Conservation (phyloP, 30 jellyfish, hydroid and myxozoan species). For the Aurelia coerulea region DNA sequence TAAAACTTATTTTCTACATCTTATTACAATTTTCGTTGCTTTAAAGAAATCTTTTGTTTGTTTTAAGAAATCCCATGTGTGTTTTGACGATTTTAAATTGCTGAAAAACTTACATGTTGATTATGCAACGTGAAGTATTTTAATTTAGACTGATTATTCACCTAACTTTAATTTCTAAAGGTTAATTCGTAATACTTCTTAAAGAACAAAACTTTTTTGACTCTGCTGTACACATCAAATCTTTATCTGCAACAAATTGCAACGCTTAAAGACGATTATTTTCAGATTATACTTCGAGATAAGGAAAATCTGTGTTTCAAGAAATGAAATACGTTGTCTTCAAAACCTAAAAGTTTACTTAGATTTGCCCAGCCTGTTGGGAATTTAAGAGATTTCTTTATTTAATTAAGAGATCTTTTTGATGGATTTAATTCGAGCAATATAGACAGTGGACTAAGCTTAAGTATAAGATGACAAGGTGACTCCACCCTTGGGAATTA, state of each 20-base stretch:
- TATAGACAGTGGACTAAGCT: too few relatives aligned
- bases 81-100: constrained; percentile 5
- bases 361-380: too few relatives aligned
- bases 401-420: too few relatives aligned
- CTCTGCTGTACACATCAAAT: constrained; percentile 36
- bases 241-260: constrained; percentile 45
- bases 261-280: constrained; percentile 22
- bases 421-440: too few relatives aligned
- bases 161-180: constrained; percentile 12
- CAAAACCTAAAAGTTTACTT: too few relatives aligned
- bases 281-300: constrained; percentile 38
- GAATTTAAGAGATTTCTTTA: too few relatives aligned
- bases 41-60: constrained; percentile 10
- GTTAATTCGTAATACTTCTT: constrained; percentile 3
- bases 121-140: neutral
- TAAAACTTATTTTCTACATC: neutral
- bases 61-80: constrained; percentile 24
- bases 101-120: too few relatives aligned
- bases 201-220: constrained; percentile 10
- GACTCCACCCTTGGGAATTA: too few relatives aligned
- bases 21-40: too few relatives aligned
- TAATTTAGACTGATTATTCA: constrained; percentile 9
- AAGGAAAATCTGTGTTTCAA: neutral
- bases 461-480: too few relatives aligned
- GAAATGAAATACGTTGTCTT: too few relatives aligned